Percentiles rank a stretch among this genome's conserved stretches.
Evolutionary conservation across 2,113 vertebrate genomes (phyloP).

Genomic region (Emydocephalus ijimae): DNA sequence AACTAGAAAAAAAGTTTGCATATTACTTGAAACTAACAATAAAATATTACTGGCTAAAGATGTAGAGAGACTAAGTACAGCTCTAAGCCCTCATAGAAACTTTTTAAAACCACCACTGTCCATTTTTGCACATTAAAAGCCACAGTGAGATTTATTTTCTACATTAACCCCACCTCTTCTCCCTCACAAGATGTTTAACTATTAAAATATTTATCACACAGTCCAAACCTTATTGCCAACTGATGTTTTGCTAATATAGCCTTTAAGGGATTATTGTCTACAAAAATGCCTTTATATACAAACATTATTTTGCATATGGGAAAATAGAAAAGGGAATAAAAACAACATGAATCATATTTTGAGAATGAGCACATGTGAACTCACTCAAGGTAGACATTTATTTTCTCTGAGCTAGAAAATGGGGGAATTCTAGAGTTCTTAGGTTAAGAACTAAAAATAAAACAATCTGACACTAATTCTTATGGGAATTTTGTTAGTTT

Average conservation of each 20-base stretch:
- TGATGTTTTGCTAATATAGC: conserved; percentile 57
- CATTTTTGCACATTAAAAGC: conserved; percentile 81
- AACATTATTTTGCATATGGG: conserved; percentile 48
- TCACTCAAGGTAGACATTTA: conserved; percentile 22
- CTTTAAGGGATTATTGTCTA: conserved; percentile 65
- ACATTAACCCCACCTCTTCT: conserved; percentile 73
- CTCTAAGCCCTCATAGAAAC: conserved; percentile 59
- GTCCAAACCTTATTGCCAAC: conserved; percentile 67
- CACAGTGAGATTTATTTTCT: conserved; percentile 75
- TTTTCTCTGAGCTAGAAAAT: not conserved
- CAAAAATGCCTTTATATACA: conserved; percentile 65
- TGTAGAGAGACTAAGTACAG: conserved; percentile 50
- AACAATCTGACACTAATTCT: conserved; percentile 6
- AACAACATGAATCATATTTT: conserved; percentile 17
- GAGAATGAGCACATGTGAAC: conserved; percentile 17
- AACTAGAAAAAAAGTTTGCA: conserved; percentile 25
- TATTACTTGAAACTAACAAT: conserved; percentile 35
- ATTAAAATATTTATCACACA: conserved; percentile 85
- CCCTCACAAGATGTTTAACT: conserved; percentile 75
- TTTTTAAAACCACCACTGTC: conserved; percentile 68
- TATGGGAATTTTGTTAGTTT: not conserved
- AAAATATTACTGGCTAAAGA: conserved; percentile 57
- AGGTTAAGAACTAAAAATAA: conserved; percentile 16
- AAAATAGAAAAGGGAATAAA: conserved; percentile 49
- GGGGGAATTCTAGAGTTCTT: conserved; percentile 1